Percentiles rank a stretch among this genome's conserved stretches.
Conservation (phyloP, 2,113 vertebrate species). For the Crotophaga sulcirostris region DNA sequence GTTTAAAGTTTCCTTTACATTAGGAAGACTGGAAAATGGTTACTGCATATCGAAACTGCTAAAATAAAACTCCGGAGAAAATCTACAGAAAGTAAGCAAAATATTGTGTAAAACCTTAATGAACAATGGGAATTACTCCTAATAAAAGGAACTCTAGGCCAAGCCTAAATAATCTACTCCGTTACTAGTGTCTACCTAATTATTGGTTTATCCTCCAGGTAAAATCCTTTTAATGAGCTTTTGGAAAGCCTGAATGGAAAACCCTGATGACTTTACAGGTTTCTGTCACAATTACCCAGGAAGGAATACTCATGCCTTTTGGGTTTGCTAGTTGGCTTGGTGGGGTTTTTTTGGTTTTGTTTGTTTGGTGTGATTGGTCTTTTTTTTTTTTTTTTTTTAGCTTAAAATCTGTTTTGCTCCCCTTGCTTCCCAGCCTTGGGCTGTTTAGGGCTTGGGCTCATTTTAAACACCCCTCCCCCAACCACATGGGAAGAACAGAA, state of each 20-base stretch:
- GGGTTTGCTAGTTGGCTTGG: neutral
- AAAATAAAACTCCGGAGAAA: neutral
- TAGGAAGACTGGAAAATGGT: neutral
- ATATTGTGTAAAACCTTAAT: neutral
- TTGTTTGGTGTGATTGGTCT: no score
- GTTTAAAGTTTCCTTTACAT: neutral
- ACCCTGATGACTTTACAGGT: neutral
- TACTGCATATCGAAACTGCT: neutral
- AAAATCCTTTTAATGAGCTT: neutral
- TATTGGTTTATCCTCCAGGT: neutral
- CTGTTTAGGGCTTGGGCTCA: neutral
- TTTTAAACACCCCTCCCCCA: neutral
- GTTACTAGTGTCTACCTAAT: neutral
- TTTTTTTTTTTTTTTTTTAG: neutral
- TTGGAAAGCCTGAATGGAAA: neutral
- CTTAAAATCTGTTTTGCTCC: neutral
- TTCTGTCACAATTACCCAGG: neutral
- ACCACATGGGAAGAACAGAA: neutral
- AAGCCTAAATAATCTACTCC: neutral
- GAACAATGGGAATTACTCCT: neutral
- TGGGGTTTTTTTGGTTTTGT: neutral
- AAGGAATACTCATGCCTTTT: neutral
- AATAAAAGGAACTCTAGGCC: neutral
- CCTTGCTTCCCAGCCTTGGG: neutral
- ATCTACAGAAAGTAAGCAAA: neutral